Evolutionary conservation across 2,797 vertebrate species (phyloP), one percentile per base, ranked within the genome.

Genomic region (Syndactyla subalaris): DNA sequence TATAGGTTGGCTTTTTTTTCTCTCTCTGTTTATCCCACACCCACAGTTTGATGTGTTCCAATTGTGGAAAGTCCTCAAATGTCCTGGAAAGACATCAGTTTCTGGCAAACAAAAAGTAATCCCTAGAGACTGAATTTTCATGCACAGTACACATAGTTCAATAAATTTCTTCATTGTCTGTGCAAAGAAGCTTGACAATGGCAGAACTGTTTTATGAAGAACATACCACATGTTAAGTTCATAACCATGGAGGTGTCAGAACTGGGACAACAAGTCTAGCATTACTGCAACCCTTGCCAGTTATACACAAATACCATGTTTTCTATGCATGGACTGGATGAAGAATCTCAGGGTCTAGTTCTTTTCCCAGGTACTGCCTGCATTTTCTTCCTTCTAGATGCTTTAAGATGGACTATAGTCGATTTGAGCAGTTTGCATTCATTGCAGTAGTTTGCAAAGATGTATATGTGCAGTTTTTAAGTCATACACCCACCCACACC

Each of bases 151-250:
- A 41, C 27, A 21, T n/a, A 81, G 39, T 29, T 26, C 32, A 66
- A 55, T 52, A 52, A 58, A 92, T 75, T 72, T 70, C 12, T 81
- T 75, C 83, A 88, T 62, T 94, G 63, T 94, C 88, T 87, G 79
- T 51, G 27, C 26, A 71, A 81, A 70, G 81, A 52, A 83, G 24
- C 32, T 82, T 84, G 61, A 96, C 85, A 92, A 91, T 84, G 43
- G 76, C 17, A 91, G 76, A 88, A 79, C 10, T 92, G 62, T 93
- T 88, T 84, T 49, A 62, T 68, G 68, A 74, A 94, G 46, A 46
- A 43, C 39, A 68, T 32, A 58, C 38, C 68, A 92, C 22, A 81
- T 72, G 39, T 75, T 75, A 81, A 72, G 38, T 70, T 82, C 70
- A 51, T 73, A 90, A 85, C 24, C 27, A 38, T 11, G 62, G 39